Percentiles rank a stretch among this genome's conserved stretches.
Conservation (phyloP, 2,888 invertebrate genomes). For the Mallateleia sp. region DNA sequence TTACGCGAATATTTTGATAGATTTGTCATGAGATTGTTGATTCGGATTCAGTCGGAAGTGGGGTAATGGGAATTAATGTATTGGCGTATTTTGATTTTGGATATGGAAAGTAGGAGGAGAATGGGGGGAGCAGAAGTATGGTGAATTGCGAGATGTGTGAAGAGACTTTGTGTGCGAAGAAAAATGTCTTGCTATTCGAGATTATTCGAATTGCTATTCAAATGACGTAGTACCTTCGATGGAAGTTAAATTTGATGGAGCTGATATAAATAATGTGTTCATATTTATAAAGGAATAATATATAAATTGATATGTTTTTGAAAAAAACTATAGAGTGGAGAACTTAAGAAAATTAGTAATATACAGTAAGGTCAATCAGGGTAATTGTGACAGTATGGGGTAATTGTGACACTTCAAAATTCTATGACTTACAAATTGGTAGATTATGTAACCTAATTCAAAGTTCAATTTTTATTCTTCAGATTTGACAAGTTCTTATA, state of each 20-base stretch:
- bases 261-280: conserved; percentile 30
- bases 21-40: not conserved
- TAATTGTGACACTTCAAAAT: too few species aligned
- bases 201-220: conserved; percentile 8
- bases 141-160: conserved; percentile 8
- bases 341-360: too few species aligned
- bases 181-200: conserved; percentile 8
- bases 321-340: too few species aligned
- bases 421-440: too few species aligned
- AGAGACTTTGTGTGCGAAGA: conserved; percentile 4
- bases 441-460: too few species aligned
- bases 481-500: too few species aligned
- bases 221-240: conserved; percentile 32
- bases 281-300: conserved; percentile 10
- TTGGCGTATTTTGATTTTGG: conserved; percentile 16
- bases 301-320: not conserved
- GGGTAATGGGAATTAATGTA: conserved; percentile 17
- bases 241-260: conserved; percentile 6
- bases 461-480: too few species aligned
- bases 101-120: not conserved
- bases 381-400: too few species aligned
- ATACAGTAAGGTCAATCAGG: too few species aligned
- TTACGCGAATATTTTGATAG: not conserved
- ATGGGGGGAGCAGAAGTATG: not conserved
- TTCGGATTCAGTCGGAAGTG: not conserved